Evolutionary conservation across 2,113 vertebrate species (phyloP).

Genomic region (Todiramphus chloris): DNA sequence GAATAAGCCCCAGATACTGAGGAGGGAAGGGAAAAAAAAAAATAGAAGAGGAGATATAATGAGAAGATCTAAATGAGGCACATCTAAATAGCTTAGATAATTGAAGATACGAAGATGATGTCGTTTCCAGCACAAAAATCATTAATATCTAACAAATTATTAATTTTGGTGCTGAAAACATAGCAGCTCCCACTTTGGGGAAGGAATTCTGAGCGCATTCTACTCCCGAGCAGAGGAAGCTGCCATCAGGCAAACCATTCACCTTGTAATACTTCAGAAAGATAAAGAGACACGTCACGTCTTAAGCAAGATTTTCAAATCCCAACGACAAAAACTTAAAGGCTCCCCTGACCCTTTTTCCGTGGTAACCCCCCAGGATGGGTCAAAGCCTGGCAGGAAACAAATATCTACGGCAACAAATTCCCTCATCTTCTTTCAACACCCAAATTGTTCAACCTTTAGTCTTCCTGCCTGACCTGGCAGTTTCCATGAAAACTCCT

Average conservation of each 20-base stretch:
- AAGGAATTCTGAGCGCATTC: neutral
- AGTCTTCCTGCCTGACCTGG: neutral
- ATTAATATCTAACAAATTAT: neutral
- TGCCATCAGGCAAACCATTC: neutral
- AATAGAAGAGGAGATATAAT: neutral
- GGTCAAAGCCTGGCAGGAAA: neutral
- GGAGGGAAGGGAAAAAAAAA: neutral
- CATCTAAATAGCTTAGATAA: slow-evolving; percentile 4
- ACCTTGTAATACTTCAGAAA: neutral
- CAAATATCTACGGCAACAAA: neutral
- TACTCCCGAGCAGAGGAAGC: neutral
- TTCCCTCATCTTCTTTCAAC: neutral
- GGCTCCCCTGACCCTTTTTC: neutral
- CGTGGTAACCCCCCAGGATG: neutral
- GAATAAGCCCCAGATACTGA: neutral
- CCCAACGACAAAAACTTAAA: neutral
- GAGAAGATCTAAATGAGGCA: slow-evolving; percentile 6
- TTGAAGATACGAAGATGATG: neutral
- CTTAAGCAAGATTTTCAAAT: neutral
- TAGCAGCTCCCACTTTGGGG: neutral
- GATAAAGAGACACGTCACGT: neutral
- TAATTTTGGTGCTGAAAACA: neutral
- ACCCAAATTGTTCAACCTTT: neutral
- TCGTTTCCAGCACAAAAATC: neutral
- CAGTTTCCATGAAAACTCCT: neutral